These are phyloP conservation scores for Petroica traversi DNA, from an alignment of 2,113 vertebrate species.

Conservation along the genomic window DNA sequence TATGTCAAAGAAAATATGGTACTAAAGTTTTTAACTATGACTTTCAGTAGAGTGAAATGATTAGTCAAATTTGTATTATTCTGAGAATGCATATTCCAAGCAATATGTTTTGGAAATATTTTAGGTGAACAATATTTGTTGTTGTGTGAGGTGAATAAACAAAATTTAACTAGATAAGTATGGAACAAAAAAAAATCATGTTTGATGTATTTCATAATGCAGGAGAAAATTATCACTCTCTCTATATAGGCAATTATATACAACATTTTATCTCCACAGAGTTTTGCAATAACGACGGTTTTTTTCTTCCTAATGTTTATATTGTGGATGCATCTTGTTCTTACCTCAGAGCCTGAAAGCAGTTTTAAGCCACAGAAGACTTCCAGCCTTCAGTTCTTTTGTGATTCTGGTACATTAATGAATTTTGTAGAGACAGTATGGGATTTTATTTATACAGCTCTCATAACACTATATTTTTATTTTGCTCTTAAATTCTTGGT, in stretches of 20 bases:
- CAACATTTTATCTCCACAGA: not conserved
- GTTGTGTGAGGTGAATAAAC: not conserved
- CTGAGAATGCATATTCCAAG: not conserved
- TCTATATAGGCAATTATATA: not conserved
- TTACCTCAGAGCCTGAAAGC: not conserved
- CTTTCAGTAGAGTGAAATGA: not conserved
- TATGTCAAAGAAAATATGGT: not conserved
- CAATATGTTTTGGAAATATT: not conserved
- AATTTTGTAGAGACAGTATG: not conserved
- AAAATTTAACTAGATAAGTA: not conserved
- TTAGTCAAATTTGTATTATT: not conserved
- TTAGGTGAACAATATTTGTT: not conserved
- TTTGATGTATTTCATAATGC: not conserved
- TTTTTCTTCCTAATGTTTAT: not conserved
- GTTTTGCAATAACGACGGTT: too few species aligned
- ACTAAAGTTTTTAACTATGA: not conserved
- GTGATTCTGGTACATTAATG: not conserved
- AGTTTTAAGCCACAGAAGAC: not conserved
- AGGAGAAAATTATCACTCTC: not conserved
- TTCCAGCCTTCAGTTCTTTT: not conserved
- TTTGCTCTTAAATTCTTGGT: not conserved
- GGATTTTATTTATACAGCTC: not conserved
- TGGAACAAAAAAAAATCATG: not conserved
- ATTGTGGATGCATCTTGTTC: not conserved
- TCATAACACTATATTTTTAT: not conserved